phyloP scores from a whole-genome alignment of 2,797 vertebrate species.

The Sorex maritimensis region DNA sequence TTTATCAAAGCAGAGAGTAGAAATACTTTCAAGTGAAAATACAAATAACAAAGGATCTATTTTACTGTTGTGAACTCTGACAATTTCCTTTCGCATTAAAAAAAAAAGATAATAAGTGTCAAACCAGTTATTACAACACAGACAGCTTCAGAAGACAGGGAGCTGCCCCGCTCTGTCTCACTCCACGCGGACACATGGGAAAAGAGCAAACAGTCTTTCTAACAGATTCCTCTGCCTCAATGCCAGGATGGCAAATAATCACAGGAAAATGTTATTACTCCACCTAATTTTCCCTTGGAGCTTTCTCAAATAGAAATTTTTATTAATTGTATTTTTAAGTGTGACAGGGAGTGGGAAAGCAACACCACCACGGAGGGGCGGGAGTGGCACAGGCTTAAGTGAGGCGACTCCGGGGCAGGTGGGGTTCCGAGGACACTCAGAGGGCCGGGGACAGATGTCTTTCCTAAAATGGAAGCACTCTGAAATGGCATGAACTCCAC shows the following conservation, averaged over 20 bases:
- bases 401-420: conserved; percentile 4
- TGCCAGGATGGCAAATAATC: conserved; percentile 87
- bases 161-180: conserved; percentile 68
- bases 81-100: conserved; percentile 84
- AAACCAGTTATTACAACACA: conserved; percentile 84
- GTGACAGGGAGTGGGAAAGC: not conserved
- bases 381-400: not conserved
- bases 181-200: conserved; percentile 79
- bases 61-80: conserved; percentile 81
- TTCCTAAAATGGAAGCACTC: conserved; percentile 67
- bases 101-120: conserved; percentile 87
- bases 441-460: conserved; percentile 57
- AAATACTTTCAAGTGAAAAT: conserved; percentile 79
- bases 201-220: conserved; percentile 86
- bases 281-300: conserved; percentile 82
- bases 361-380: not conserved
- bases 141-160: conserved; percentile 80
- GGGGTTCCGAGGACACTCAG: conserved; percentile 33
- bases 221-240: conserved; percentile 82
- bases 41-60: conserved; percentile 83
- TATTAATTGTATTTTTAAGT: conserved; percentile 75
- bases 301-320: conserved; percentile 74
- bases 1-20: conserved; percentile 69
- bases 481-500: conserved; percentile 69
- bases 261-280: conserved; percentile 84